Evolutionary conservation across 2,113 vertebrate genomes (phyloP).

Genomic region (Monopterus albus): DNA sequence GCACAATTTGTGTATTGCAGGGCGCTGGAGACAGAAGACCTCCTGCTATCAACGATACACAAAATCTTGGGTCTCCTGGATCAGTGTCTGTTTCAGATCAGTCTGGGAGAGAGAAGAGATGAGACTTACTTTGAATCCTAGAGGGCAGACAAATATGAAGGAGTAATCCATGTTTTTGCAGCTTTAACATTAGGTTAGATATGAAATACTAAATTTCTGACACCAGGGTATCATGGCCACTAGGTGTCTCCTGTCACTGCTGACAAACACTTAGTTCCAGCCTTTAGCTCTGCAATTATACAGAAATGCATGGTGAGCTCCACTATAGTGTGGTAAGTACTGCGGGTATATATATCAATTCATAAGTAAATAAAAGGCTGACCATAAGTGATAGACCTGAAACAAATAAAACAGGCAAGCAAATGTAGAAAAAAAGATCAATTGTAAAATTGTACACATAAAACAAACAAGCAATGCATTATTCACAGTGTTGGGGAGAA

Average conservation of each 20-base stretch:
- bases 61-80: background rate
- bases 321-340: background rate
- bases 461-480: no score
- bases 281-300: background rate
- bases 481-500: no score
- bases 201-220: background rate
- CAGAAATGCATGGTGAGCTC: slow-evolving; percentile 13
- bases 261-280: slow-evolving; percentile 16
- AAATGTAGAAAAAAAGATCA: no score
- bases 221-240: slow-evolving; percentile 47
- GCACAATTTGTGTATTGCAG: background rate
- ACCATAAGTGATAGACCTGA: background rate
- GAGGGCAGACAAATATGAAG: background rate
- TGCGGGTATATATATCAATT: background rate
- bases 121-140: background rate
- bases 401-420: no score
- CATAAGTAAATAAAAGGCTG: no score
- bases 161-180: slow-evolving; percentile 8
- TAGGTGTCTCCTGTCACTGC: slow-evolving; percentile 74
- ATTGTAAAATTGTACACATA: no score
- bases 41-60: background rate
- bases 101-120: background rate
- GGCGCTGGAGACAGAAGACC: slow-evolving; percentile 1
- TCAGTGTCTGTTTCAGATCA: slow-evolving; percentile 3
- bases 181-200: slow-evolving; percentile 2